Evolutionary conservation across 1,140 invertebrate genomes (phyloP).

Genomic region (Brachionus paranguensis): DNA sequence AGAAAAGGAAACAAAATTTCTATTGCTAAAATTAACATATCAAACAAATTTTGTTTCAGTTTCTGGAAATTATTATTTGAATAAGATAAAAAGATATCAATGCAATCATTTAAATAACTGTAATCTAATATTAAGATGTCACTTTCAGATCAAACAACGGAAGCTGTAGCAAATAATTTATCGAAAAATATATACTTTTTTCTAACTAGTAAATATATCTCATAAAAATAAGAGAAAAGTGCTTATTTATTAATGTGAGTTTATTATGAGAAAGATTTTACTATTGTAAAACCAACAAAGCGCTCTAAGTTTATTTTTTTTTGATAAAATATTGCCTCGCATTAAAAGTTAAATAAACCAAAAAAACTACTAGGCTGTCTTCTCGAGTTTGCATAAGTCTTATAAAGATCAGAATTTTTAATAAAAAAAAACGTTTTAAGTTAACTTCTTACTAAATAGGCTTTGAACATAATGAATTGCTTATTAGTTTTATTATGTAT

Average conservation of each 20-base stretch:
- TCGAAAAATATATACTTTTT: not conserved
- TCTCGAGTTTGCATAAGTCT: not conserved
- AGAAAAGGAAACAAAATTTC: not conserved
- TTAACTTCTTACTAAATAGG: not conserved
- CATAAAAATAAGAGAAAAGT: not conserved
- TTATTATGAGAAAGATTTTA: not conserved
- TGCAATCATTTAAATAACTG: not conserved
- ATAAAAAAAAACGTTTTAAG: not conserved
- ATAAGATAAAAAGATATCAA: not conserved
- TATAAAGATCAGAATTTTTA: not conserved
- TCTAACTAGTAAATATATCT: not conserved
- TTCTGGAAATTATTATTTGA: not conserved
- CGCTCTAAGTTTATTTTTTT: not conserved
- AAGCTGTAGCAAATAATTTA: not conserved
- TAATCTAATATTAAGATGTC: not conserved
- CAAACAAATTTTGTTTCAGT: not conserved
- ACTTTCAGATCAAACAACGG: not conserved
- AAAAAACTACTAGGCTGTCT: not conserved
- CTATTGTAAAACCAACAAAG: not conserved
- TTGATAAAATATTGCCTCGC: not conserved
- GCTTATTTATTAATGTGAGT: not conserved
- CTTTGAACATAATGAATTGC: not conserved
- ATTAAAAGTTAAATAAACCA: not conserved
- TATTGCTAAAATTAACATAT: not conserved
- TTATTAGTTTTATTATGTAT: not conserved